Base-by-base conservation (phyloP, 1,140 invertebrate genomes). In the Trissolcus basalis region DNA sequence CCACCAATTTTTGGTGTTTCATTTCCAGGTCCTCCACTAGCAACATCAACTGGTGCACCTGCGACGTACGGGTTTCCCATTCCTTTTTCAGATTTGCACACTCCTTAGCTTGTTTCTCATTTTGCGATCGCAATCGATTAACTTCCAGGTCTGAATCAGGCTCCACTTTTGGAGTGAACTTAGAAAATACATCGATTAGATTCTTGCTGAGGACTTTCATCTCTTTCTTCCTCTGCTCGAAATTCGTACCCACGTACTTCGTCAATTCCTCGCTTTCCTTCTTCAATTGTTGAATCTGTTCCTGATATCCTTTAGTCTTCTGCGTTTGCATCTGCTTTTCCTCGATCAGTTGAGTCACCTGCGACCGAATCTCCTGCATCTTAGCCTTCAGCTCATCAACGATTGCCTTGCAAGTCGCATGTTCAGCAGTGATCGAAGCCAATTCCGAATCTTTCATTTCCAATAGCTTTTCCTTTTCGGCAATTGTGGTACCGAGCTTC, bases 361-460 rank as follows among this genome's bases (percentile, higher is more conserved):
- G 56, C 3, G 13, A 59, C 0, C 53, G 48, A 47, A 74, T 63
- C 50, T 75, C 71, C 2, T 72, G 51, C 0, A 75, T 64, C 16
- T 78, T 75, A 2, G 63, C 13, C 10, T 78, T 78, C n/a, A 78
- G 13, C 11, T 70, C 77, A n/a, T 78, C 68, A 7, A 75, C 68
- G 35, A 75, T 75, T 1, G 5, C 54, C 53, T 78, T 78, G 16
- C 70, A 78, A 44, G 51, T 61, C 10, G 13, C 56, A 16, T 78
- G 71, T 27, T 78, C 77, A 9, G 32, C 39, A 5, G 67, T 59
- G 0, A 74, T 15, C 0, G 36, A 49, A 0, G 12, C 8, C 7
- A 74, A 27, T 43, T 78, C 54, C 0, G 0, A 69, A 77, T 61
- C 80, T 69, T 33, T 64, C 4, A 13, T 81, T 12, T 51, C 51